Percentiles rank a stretch among this genome's conserved stretches.
Evolutionary conservation across 2,113 vertebrate species (phyloP).

Genomic region (Ptyas mucosa): DNA sequence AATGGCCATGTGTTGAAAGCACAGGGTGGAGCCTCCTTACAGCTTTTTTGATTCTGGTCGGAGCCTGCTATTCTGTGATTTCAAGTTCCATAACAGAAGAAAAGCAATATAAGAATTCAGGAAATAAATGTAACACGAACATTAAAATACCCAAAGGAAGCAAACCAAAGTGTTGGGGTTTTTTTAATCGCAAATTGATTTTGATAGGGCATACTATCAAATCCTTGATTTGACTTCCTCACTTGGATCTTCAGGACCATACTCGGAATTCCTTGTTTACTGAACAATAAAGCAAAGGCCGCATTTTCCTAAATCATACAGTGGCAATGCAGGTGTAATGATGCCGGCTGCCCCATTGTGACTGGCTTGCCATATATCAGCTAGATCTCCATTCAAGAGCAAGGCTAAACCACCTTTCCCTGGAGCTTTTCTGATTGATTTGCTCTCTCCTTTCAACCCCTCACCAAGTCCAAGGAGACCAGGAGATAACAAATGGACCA

Average conservation of each 20-base stretch:
- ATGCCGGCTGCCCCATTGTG: rapidly evolving
- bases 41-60: background rate
- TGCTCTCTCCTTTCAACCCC: conserved; percentile 35
- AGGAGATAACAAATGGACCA: conserved; percentile 38
- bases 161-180: background rate
- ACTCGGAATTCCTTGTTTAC: conserved; percentile 10
- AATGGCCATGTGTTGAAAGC: background rate
- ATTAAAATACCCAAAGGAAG: background rate
- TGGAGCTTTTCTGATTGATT: conserved; percentile 44
- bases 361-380: background rate
- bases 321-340: background rate
- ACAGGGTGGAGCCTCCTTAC: background rate
- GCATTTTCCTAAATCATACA: background rate
- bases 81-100: background rate
- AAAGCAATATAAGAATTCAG: background rate
- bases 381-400: background rate
- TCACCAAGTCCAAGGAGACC: conserved; percentile 54
- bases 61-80: background rate
- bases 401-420: conserved; percentile 49
- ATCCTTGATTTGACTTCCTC: background rate
- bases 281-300: background rate
- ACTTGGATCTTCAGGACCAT: background rate
- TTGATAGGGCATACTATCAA: background rate
- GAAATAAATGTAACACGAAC: background rate
- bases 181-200: background rate